These are phyloP conservation scores for Tenebrosternarchus preto DNA, from an alignment of 2,113 vertebrate species.

Conservation along the genomic window DNA sequence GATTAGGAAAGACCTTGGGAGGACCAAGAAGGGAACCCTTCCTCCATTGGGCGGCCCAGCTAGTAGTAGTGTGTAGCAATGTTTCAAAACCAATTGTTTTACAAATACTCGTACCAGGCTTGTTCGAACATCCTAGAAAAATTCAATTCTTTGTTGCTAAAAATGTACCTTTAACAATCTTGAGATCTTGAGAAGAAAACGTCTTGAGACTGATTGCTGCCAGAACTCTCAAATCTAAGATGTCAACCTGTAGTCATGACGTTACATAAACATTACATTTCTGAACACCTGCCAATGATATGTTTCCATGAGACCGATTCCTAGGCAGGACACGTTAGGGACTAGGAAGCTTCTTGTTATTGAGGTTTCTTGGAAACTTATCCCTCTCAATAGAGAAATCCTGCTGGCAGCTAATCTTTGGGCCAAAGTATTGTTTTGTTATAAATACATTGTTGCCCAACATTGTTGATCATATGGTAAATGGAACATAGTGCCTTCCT, in stretches of 20 bases:
- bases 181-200: not conserved
- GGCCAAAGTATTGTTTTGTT: not conserved
- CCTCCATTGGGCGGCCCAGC: too few relatives aligned
- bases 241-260: slow-evolving; percentile 14
- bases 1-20: too few relatives aligned
- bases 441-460: not conserved
- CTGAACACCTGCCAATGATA: slow-evolving; percentile 9
- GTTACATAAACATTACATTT: slow-evolving; percentile 31
- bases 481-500: too few relatives aligned
- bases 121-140: not conserved
- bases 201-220: not conserved
- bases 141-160: slow-evolving; percentile 3
- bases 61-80: slow-evolving; percentile 7
- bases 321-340: not conserved
- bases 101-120: slow-evolving; percentile 1
- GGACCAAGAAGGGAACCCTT: too few relatives aligned
- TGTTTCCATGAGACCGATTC: not conserved
- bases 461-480: not conserved
- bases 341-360: not conserved
- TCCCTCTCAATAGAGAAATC: not conserved
- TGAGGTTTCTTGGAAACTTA: not conserved
- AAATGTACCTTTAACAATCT: not conserved
- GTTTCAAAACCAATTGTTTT: slow-evolving; percentile 28
- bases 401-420: not conserved
- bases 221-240: not conserved